Percentiles rank a stretch among this genome's conserved stretches.
phyloP scores from a whole-genome alignment of 1,140 invertebrate genomes.

The Trachelipus rathkii region DNA sequence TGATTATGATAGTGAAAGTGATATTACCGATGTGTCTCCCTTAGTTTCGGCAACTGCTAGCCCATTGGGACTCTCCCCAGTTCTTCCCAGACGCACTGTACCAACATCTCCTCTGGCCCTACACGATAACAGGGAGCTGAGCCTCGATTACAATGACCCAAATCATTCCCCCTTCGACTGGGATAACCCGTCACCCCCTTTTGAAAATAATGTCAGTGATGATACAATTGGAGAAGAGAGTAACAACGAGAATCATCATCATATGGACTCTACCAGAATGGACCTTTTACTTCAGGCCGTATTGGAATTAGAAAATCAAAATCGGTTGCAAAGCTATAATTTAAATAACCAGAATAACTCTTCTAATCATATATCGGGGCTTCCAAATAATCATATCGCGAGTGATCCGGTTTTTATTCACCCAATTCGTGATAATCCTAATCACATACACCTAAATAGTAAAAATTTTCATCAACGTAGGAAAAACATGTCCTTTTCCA shows the following conservation, averaged over 20 bases:
- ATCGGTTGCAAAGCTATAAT: background rate
- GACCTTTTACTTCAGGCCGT: background rate
- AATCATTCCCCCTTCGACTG: constrained; percentile 20
- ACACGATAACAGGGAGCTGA: constrained; percentile 38
- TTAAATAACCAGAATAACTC: background rate
- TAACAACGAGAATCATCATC: constrained; percentile 5
- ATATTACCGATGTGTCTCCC: constrained; percentile 45
- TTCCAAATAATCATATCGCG: constrained; percentile 1
- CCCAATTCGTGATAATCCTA: constrained; percentile 40
- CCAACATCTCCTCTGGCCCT: constrained; percentile 39
- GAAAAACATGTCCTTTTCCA: constrained; percentile 55
- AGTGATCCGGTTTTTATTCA: constrained; percentile 28
- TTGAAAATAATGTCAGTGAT: constrained; percentile 7
- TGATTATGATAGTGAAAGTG: constrained; percentile 40
- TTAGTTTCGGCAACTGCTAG: constrained; percentile 40
- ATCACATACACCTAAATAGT: constrained; percentile 40
- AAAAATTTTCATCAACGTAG: constrained; percentile 38
- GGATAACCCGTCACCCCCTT: constrained; percentile 6
- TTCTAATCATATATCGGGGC: background rate
- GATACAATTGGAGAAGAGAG: constrained; percentile 11
- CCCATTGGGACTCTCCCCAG: constrained; percentile 41
- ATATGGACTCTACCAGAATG: background rate
- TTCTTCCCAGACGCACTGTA: constrained; percentile 32
- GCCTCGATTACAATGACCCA: background rate
- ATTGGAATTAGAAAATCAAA: background rate